These are phyloP conservation scores for Malurus elegans DNA, from an alignment of 2,113 vertebrate genomes.

Conservation along the genomic window DNA sequence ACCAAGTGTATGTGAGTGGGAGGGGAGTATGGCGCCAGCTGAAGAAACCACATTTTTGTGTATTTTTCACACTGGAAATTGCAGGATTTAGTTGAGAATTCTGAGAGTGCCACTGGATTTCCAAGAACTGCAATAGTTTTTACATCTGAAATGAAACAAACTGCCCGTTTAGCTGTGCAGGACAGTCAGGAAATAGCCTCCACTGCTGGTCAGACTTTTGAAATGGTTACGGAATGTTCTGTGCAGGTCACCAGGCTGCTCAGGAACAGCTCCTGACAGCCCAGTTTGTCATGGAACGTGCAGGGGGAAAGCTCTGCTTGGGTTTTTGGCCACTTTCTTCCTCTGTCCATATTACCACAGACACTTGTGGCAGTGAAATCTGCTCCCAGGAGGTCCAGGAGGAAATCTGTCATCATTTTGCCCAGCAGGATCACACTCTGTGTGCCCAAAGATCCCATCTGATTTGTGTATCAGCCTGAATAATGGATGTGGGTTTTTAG, in stretches of 20 bases:
- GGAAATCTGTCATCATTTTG: background rate
- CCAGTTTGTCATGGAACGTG: background rate
- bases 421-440: background rate
- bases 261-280: background rate
- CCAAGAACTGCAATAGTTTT: background rate
- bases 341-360: background rate
- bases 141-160: background rate
- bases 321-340: background rate
- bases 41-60: background rate
- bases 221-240: background rate
- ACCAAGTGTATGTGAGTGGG: background rate
- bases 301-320: background rate
- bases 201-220: background rate
- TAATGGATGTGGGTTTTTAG: conserved; percentile 1
- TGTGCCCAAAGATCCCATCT: background rate
- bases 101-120: background rate
- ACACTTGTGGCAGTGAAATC: background rate
- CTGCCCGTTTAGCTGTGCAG: background rate
- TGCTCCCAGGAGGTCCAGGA: background rate
- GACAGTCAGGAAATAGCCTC: background rate
- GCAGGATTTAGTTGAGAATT: background rate
- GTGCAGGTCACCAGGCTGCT: background rate
- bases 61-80: background rate
- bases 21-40: background rate
- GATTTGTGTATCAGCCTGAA: background rate